Evolutionary conservation across 35 echinoderm and acorn worm genomes (phyloP).

Genomic region (Lytechinus pictus): DNA sequence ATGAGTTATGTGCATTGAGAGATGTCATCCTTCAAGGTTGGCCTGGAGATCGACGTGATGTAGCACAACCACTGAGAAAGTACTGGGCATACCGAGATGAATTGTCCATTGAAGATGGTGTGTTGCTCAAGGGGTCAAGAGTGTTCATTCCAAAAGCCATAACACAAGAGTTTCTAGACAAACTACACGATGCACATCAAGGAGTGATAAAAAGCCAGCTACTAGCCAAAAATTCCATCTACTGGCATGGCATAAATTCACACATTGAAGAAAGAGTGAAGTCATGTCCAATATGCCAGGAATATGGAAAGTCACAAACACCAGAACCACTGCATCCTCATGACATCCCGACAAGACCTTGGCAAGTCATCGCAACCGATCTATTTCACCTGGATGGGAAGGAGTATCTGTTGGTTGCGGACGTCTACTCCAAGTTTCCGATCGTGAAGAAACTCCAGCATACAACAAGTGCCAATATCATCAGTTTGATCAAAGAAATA

Average conservation of each 20-base stretch:
- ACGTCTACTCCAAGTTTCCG: too few relatives aligned
- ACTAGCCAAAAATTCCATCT: constrained; percentile 56
- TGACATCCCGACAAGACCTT: too few relatives aligned
- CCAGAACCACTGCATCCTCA: too few relatives aligned
- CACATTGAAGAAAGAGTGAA: constrained; percentile 56
- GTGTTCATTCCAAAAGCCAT: constrained; percentile 53
- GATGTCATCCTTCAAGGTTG: constrained; percentile 39
- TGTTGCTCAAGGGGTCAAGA: constrained; percentile 73
- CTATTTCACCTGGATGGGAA: too few relatives aligned
- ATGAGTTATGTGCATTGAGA: too few relatives aligned
- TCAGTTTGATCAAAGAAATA: too few relatives aligned
- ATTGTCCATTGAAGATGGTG: constrained; percentile 55
- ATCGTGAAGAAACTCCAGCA: too few relatives aligned
- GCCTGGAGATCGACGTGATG: constrained; percentile 35
- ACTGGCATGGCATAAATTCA: constrained; percentile 57
- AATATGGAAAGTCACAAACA: neutral
- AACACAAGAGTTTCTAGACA: constrained; percentile 45
- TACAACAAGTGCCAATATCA: too few relatives aligned
- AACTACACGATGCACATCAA: constrained; percentile 69
- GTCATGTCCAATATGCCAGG: constrained; percentile 47
- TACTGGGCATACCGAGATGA: constrained; percentile 43
- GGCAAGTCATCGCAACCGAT: too few relatives aligned
- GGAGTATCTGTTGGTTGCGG: too few relatives aligned
- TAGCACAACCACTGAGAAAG: neutral
- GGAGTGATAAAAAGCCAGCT: constrained; percentile 66